phyloP scores from a whole-genome alignment of 2,113 vertebrate species.

The Eupsittula cactorum region DNA sequence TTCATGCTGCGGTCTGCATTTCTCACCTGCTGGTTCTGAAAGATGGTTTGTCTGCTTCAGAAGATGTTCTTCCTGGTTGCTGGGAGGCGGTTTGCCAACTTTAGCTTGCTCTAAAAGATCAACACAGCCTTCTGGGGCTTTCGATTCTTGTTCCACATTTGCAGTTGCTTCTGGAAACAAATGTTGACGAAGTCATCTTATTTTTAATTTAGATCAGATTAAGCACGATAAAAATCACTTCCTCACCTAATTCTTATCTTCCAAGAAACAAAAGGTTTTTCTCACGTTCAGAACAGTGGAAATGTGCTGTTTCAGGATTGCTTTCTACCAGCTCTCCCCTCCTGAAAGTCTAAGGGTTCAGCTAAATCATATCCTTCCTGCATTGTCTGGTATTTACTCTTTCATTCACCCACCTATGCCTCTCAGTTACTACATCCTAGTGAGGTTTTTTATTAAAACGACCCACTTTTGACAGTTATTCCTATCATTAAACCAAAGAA shows the following conservation, averaged over 20 bases:
- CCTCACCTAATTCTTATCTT: neutral
- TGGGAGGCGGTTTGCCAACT: neutral
- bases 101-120: neutral
- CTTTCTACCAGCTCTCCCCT: neutral
- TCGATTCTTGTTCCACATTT: neutral
- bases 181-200: accelerated
- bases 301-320: neutral
- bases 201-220: neutral
- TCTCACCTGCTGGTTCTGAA: neutral
- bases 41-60: accelerated
- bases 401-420: neutral
- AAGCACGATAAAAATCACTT: neutral
- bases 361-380: neutral
- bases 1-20: accelerated
- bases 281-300: neutral
- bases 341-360: neutral
- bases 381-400: too few species aligned
- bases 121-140: neutral
- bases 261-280: neutral
- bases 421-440: neutral
- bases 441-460: neutral
- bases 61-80: neutral
- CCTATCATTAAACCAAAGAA: neutral
- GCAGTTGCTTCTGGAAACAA: neutral
- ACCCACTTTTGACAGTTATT: neutral